Base-by-base conservation (phyloP, 2,888 invertebrate genomes). In the Eupithecia inturbata region DNA sequence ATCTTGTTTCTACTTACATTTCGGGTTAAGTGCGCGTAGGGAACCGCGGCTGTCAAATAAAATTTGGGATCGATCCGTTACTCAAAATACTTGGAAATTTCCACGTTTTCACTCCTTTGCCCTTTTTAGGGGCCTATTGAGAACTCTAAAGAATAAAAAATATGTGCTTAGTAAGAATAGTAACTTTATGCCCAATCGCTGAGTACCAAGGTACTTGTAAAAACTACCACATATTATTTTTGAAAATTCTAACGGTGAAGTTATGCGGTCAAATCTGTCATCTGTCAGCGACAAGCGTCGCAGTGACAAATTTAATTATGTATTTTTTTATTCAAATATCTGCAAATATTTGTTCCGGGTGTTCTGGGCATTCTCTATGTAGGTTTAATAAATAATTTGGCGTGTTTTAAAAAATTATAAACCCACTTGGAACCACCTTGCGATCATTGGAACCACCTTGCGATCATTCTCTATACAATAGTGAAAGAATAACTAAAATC, bases 31-130 rank as follows among this genome's bases (percentile, higher is more conserved):
- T 72, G 63, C 39, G 39, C 72, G 41, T 10, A 10, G 64, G 68
- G 70, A 70, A 45, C 70, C 26, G 49, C 62, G 68, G 72, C n/a
- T 45, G 71, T 62, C 33, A 60, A 68, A 67, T 71, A 62, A 72
- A 72, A 64, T n/a, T 31, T 33, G 39, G 69, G 57, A 64, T 63
- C 39, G 9, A 28, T 39, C 64, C n/a, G 33, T 36, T 53, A 45
- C 49, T 68, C 57, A 67, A 68, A 68, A 72, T 67, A 67, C 67
- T 45, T 67, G 19, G 39, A 41, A 67, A 33, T 60, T 31, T 67
- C 60, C 53, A 22, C 49, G 33, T 53, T 36, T 53, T 36, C 26
- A 33, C 63, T 19, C 31, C 19, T 33, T 63, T 16, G 19, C 63
- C 33, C 63, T 63, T 63, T 62, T 63, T 63, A 63, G 19, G 19